phyloP scores from a whole-genome alignment of 1,140 invertebrate species.

The Procambarus clarkii region DNA sequence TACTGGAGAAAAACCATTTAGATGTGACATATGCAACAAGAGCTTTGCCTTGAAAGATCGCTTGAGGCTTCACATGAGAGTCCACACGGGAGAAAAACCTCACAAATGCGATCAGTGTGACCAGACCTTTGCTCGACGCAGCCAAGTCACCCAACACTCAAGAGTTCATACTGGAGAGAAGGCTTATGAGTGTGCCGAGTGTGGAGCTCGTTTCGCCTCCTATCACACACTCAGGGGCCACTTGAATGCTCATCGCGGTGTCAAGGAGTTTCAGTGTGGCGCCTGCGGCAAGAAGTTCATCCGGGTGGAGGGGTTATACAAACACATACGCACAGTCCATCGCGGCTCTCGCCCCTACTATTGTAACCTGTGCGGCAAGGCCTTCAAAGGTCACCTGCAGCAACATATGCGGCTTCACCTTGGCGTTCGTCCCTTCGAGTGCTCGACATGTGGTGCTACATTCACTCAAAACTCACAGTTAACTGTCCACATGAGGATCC shows the following conservation, averaged over 20 bases:
- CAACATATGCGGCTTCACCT: constrained; percentile 90
- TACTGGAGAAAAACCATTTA: constrained; percentile 77
- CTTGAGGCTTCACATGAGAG: constrained; percentile 85
- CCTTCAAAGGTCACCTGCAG: constrained; percentile 89
- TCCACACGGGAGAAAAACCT: constrained; percentile 91
- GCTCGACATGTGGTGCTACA: constrained; percentile 83
- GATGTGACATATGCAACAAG: constrained; percentile 81
- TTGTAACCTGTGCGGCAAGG: constrained; percentile 92
- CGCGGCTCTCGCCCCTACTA: constrained; percentile 88
- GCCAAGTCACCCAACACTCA: constrained; percentile 89
- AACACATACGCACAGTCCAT: constrained; percentile 87
- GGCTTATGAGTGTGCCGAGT: constrained; percentile 79
- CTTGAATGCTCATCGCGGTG: constrained; percentile 84
- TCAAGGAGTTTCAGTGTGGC: constrained; percentile 93
- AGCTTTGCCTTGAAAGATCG: constrained; percentile 85
- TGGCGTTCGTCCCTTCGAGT: constrained; percentile 80
- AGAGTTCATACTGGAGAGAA: constrained; percentile 88
- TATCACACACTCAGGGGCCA: constrained; percentile 71
- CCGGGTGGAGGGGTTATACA: constrained; percentile 84
- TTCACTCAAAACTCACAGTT: constrained; percentile 96
- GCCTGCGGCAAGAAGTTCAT: constrained; percentile 88
- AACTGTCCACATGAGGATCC: constrained; percentile 94
- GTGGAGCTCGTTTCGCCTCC: constrained; percentile 77
- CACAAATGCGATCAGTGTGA: constrained; percentile 90
- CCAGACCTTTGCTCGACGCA: constrained; percentile 88